phyloP scores from a whole-genome alignment of 2,113 vertebrate genomes.

The Oreamnos americanus region DNA sequence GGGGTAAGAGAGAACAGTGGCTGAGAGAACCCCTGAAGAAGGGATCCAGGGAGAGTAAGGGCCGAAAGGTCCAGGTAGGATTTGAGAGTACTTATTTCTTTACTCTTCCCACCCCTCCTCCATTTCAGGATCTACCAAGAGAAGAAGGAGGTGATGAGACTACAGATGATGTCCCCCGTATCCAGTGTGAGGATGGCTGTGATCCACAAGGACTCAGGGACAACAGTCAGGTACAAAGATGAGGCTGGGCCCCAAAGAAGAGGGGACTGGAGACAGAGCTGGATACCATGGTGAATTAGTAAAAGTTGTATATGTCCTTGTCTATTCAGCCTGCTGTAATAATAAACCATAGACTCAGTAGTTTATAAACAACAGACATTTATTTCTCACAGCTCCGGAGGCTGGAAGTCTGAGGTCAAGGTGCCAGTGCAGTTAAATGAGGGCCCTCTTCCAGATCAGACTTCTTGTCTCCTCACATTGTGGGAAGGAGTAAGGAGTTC shows the following conservation, averaged over 20 bases:
- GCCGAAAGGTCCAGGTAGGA: neutral
- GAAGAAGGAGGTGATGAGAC: conserved; percentile 47
- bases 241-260: neutral
- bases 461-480: neutral
- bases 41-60: neutral
- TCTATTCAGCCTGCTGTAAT: neutral
- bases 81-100: neutral
- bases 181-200: conserved; percentile 78
- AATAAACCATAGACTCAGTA: neutral
- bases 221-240: conserved; percentile 74
- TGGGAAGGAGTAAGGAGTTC: neutral
- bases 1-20: neutral
- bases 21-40: neutral
- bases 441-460: neutral
- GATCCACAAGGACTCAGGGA: conserved; percentile 75
- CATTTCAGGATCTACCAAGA: conserved; percentile 53
- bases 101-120: neutral
- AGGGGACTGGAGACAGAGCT: neutral
- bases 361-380: neutral
- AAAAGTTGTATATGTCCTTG: neutral
- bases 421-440: neutral
- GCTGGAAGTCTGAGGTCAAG: neutral
- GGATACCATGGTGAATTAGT: neutral
- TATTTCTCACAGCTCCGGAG: neutral
- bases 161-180: conserved; percentile 44